A percentile compares a stretch with the other conserved stretches of the same genome.
Evolutionary conservation across 2,797 vertebrate species (phyloP).

Genomic region (Sciaenops ocellatus): DNA sequence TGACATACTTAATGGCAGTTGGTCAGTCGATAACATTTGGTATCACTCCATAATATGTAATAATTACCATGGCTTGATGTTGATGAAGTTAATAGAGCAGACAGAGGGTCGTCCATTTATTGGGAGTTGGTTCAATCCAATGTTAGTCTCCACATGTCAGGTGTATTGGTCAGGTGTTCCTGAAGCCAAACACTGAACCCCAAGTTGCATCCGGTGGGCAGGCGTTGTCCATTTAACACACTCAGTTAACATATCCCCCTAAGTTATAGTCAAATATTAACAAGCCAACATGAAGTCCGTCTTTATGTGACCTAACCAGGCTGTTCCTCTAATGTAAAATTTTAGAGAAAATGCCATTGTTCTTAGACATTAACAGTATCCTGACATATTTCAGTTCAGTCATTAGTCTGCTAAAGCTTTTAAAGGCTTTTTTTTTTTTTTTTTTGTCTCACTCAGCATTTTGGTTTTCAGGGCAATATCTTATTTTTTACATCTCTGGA

Average conservation of each 20-base stretch:
- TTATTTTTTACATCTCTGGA: neutral
- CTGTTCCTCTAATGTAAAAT: neutral
- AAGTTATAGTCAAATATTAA: neutral
- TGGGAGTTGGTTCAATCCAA: neutral
- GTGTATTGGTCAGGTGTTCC: too few species aligned
- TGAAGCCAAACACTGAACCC: neutral
- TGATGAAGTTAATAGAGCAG: neutral
- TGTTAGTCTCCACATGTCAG: neutral
- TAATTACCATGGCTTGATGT: neutral
- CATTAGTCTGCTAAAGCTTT: neutral
- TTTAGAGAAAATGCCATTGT: neutral
- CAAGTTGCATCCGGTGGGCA: neutral
- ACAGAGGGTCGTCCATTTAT: neutral
- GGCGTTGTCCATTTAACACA: too few species aligned
- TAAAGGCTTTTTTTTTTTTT: neutral
- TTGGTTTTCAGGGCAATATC: neutral
- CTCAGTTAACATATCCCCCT: too few species aligned
- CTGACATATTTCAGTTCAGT: neutral
- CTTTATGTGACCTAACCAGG: neutral
- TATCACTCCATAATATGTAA: too few species aligned
- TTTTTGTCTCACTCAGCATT: neutral
- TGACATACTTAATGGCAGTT: too few species aligned
- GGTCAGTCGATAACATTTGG: too few species aligned
- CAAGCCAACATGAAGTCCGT: neutral
- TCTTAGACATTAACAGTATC: too few species aligned